phyloP scores from a whole-genome alignment of 2,113 vertebrate genomes.

The Sporophila hypoxantha region DNA sequence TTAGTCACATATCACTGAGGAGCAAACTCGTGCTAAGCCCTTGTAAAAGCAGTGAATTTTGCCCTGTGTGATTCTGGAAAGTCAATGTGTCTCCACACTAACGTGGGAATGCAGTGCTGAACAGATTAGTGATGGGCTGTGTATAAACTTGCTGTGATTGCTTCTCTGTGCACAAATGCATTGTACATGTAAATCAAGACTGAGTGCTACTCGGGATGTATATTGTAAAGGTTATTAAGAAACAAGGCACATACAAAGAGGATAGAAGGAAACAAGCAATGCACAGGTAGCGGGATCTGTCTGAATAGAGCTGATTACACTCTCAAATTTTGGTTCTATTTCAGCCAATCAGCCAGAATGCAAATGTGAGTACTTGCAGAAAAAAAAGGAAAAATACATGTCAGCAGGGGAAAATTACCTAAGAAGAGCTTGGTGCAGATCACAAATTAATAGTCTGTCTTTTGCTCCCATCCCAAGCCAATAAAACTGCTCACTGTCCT shows the following conservation, averaged over 20 bases:
- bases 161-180: constrained; percentile 16
- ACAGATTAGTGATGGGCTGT: constrained; percentile 40
- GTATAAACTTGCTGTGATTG: constrained; percentile 49
- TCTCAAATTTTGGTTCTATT: background rate
- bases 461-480: background rate
- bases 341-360: background rate
- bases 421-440: background rate
- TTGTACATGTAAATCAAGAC: constrained; percentile 26
- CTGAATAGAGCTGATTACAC: background rate
- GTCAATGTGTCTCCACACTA: constrained; percentile 11
- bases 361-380: background rate
- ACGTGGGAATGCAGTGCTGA: background rate
- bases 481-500: background rate
- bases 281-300: background rate
- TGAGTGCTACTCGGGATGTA: background rate
- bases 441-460: background rate
- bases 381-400: background rate
- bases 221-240: background rate
- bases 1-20: constrained; percentile 5
- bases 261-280: background rate
- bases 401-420: background rate
- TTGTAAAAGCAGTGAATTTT: constrained; percentile 12
- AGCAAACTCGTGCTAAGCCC: background rate
- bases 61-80: constrained; percentile 29
- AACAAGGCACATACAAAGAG: constrained; percentile 24